Evolutionary conservation across 2,797 vertebrate genomes (phyloP).

Genomic region (Sciurus vulgaris): DNA sequence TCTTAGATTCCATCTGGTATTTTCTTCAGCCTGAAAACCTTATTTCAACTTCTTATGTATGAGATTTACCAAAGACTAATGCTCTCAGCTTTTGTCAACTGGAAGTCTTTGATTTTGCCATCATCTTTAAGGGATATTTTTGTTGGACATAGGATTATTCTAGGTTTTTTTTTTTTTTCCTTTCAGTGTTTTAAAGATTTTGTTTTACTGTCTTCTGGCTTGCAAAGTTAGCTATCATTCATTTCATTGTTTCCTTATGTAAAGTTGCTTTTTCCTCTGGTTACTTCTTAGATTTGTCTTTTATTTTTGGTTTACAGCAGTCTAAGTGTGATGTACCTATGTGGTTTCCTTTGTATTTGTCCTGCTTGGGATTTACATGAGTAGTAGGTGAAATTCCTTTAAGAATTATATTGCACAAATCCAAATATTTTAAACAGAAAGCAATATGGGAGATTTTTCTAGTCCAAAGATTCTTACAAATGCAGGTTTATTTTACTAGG

Average conservation of each 20-base stretch:
- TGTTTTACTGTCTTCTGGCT: background rate
- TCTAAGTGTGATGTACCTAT: background rate
- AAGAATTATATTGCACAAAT: background rate
- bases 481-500: slow-evolving; percentile 3
- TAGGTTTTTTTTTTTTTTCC: background rate
- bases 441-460: background rate
- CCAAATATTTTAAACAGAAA: slow-evolving; percentile 35
- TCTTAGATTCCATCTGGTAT: background rate
- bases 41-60: background rate
- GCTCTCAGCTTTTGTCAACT: background rate
- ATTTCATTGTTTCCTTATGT: background rate
- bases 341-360: background rate
- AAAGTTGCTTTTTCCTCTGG: background rate
- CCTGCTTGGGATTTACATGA: background rate
- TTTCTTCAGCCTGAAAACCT: background rate
- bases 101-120: background rate
- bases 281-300: background rate
- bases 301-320: background rate
- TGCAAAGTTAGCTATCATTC: background rate
- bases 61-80: background rate
- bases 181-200: background rate
- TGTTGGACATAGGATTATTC: background rate
- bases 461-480: background rate
- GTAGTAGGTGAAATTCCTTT: background rate
- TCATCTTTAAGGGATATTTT: background rate